Percentiles rank a stretch among this genome's conserved stretches.
Evolutionary conservation across 2,113 vertebrate species (phyloP).

Genomic region (Merops nubicus): DNA sequence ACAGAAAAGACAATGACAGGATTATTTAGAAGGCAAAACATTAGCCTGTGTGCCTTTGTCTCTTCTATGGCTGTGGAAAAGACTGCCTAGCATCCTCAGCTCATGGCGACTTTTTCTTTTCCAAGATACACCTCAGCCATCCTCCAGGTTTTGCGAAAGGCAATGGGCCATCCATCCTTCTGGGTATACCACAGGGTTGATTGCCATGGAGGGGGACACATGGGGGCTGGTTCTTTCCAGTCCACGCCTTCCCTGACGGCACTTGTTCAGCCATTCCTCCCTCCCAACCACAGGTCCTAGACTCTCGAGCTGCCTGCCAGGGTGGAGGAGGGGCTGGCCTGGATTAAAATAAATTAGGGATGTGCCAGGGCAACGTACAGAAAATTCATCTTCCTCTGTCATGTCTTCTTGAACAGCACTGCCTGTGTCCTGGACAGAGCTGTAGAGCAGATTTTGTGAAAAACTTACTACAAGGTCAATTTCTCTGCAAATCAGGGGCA

Average conservation of each 20-base stretch:
- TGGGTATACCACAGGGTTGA: background rate
- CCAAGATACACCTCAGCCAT: background rate
- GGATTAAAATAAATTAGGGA: background rate
- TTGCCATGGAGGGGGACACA: background rate
- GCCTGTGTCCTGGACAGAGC: background rate
- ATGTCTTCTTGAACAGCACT: background rate
- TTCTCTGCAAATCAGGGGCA: background rate
- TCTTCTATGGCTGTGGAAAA: background rate
- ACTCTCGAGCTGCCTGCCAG: background rate
- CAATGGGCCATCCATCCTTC: background rate
- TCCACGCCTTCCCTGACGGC: background rate
- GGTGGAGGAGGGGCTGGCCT: background rate
- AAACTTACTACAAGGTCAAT: background rate
- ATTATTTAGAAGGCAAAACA: background rate
- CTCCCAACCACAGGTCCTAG: background rate
- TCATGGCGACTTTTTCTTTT: background rate
- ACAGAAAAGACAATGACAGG: background rate
- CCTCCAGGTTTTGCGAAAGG: background rate
- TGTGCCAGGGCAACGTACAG: background rate
- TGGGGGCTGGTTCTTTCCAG: accelerated
- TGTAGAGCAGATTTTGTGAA: background rate
- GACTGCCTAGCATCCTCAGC: background rate
- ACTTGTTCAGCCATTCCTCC: background rate
- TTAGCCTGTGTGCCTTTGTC: background rate
- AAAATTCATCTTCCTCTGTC: background rate